Base-by-base conservation (phyloP, 2,113 vertebrate species). In the Lepus americanus region DNA sequence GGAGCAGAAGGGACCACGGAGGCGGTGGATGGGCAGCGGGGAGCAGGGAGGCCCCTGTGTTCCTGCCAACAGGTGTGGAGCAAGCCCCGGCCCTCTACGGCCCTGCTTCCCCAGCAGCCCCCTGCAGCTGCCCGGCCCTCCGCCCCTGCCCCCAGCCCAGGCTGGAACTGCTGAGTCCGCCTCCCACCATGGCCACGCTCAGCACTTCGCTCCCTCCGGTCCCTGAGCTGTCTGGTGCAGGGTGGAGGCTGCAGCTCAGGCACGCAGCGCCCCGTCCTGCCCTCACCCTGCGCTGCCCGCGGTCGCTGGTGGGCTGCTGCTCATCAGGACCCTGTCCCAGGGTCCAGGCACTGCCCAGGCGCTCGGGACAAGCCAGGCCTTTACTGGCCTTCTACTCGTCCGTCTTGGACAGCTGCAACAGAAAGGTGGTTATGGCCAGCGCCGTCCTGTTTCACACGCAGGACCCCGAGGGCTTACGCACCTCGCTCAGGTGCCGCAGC, bases 141-240 rank as follows among this genome's bases (percentile, higher is more conserved):
- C 59, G 1, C 64, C 49, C 53, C 44, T 5, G 44, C 33, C 0
- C 33, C 39, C 29, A 4, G 2, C 36, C 49, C 31, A 22, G 55
- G 27, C 44, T 29, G 63, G 87, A 97, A 95, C 39, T 94, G 90
- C 96, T 96, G 97, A 93, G 87, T 82, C 87, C 27, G 87, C 87
- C 83, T 49, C 76, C 61, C 78, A 4, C 39, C 51, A 33, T 5
- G 20, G 53, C 83, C 51, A 63, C 89, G n/a, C 85, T 76, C 93
- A 95, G 92, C 89, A 10, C 93, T 90, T 88, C 76, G 77, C 59
- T 73, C 95, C 55, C 31, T 81, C n/a, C 72, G 77, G 61, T 6
- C 66, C 80, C 89, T 22, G 39, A 0, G 13, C n/a, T 73, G 64
- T 76, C 83, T 17, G 0, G 49, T 33, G 36, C 9, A 3, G 87